These are phyloP conservation scores for Uropsilus gracilis DNA, from an alignment of 2,113 vertebrate genomes.

Conservation along the genomic window DNA sequence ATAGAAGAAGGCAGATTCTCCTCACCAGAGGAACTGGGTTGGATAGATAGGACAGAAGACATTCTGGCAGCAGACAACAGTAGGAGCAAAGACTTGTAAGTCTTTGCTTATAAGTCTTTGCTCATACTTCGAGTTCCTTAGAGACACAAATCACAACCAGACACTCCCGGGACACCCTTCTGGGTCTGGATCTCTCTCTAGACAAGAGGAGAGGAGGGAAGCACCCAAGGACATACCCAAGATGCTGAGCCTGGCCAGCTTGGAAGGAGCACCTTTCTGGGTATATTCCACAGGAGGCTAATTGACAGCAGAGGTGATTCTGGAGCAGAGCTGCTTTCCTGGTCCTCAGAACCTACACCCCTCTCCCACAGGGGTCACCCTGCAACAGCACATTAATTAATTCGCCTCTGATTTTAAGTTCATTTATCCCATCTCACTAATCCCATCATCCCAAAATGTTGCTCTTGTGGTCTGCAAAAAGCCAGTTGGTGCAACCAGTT, in stretches of 20 bases:
- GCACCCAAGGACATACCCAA: too few species aligned
- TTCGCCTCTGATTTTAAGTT: background rate
- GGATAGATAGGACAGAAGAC: background rate
- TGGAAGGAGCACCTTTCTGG: background rate
- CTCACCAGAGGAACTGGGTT: background rate
- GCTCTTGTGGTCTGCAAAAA: background rate
- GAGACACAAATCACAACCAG: background rate
- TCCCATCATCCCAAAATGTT: too few species aligned
- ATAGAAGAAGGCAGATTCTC: background rate
- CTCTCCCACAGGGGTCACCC: background rate
- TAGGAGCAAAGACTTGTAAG: rapidly evolving
- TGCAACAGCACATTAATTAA: background rate
- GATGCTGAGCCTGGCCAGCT: background rate
- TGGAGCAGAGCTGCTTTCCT: background rate
- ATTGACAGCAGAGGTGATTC: background rate
- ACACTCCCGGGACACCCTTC: too few species aligned
- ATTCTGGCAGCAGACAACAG: background rate
- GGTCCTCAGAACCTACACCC: too few species aligned
- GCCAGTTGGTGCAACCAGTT: background rate
- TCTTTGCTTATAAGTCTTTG: too few species aligned
- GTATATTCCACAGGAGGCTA: background rate
- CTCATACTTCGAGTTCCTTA: background rate
- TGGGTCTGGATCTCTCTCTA: background rate
- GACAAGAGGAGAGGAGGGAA: background rate
- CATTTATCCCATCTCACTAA: background rate